These are phyloP conservation scores for Dorcus hopei DNA, from an alignment of 2,888 invertebrate species.

Conservation along the genomic window DNA sequence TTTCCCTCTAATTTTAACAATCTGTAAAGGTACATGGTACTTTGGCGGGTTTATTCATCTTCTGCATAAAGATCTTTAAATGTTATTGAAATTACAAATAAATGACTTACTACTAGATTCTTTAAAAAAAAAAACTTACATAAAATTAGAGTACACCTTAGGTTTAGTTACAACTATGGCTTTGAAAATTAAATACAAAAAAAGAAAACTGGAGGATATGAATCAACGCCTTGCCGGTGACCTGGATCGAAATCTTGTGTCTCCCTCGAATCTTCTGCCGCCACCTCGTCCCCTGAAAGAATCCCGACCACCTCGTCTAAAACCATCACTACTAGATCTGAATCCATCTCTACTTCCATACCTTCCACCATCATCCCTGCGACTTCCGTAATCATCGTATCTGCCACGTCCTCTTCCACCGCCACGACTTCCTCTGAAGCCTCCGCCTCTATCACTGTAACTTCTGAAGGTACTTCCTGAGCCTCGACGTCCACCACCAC, in stretches of 20 bases:
- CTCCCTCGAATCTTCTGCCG: conserved; percentile 34
- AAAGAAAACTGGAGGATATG: too few species aligned
- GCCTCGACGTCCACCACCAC: conserved; percentile 51
- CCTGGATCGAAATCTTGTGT: conserved; percentile 35
- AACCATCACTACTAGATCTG: conserved; percentile 33
- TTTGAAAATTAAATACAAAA: too few species aligned
- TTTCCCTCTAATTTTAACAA: too few species aligned
- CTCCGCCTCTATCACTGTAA: conserved; percentile 44
- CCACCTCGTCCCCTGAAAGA: conserved; percentile 38
- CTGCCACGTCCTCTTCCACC: conserved; percentile 29
- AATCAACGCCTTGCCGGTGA: conserved; percentile 28
- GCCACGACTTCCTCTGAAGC: conserved; percentile 50
- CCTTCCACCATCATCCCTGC: conserved; percentile 28
- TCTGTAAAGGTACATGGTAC: too few species aligned
- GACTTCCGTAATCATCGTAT: conserved; percentile 42
- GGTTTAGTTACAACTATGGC: too few species aligned
- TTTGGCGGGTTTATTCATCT: too few species aligned
- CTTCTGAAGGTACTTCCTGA: conserved; percentile 46
- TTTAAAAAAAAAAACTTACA: too few species aligned
- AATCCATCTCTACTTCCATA: conserved; percentile 23
- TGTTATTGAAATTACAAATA: too few species aligned
- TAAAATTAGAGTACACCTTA: too few species aligned
- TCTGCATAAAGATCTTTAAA: too few species aligned
- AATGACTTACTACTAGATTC: too few species aligned
- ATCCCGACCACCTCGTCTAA: conserved; percentile 44